Conservation (phyloP, 2,888 invertebrate genomes). For the Spicauda simplicius region DNA sequence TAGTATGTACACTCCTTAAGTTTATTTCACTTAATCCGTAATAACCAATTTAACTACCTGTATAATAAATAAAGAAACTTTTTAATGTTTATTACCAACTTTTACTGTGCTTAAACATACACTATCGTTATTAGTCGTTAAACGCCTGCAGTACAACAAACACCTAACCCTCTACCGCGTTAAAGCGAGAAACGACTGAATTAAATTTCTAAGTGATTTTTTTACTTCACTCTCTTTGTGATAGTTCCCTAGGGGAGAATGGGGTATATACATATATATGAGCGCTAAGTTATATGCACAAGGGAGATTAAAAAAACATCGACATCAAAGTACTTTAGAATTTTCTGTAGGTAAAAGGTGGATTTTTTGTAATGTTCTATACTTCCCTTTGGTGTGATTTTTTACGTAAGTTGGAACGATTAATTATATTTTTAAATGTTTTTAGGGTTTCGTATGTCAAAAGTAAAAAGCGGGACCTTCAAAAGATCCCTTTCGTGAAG, state of each 20-base stretch:
- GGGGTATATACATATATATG: conserved; percentile 15
- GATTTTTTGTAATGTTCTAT: too few relatives aligned
- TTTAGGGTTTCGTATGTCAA: too few relatives aligned
- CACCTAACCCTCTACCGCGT: conserved; percentile 15
- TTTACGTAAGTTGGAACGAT: too few relatives aligned
- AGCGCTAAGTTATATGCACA: conserved; percentile 13
- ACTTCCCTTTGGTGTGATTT: neutral
- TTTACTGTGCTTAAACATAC: neutral
- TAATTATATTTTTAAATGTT: too few relatives aligned
- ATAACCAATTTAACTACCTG: too few relatives aligned
- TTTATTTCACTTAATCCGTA: too few relatives aligned
- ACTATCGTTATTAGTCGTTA: neutral
- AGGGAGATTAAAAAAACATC: conserved; percentile 7
- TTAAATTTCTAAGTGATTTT: conserved; percentile 36
- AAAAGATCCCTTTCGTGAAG: too few relatives aligned
- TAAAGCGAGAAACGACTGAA: conserved; percentile 35
- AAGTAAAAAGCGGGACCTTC: too few relatives aligned
- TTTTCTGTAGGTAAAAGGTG: neutral
- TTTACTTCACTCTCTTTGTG: conserved; percentile 33
- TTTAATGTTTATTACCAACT: neutral
- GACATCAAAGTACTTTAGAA: conserved; percentile 15
- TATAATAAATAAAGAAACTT: too few relatives aligned
- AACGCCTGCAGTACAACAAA: neutral
- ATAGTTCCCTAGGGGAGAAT: conserved; percentile 23
- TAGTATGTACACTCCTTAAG: too few relatives aligned